These are phyloP conservation scores for Ursus arctos DNA, from an alignment of 2,113 vertebrate species.

Conservation along the genomic window DNA sequence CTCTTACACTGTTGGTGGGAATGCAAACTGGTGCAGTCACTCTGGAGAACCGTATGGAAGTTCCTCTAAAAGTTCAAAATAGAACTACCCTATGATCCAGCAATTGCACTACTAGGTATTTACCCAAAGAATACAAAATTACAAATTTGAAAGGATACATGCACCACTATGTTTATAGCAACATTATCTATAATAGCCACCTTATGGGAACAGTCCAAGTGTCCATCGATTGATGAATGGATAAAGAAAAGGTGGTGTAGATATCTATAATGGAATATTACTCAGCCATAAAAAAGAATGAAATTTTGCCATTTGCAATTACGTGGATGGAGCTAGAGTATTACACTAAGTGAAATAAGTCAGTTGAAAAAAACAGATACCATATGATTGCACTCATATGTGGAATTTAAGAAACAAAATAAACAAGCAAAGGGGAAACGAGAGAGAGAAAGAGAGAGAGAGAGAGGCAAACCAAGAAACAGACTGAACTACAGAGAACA, in stretches of 20 bases:
- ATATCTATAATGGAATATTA: background rate
- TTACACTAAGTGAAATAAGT: background rate
- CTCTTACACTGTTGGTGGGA: background rate
- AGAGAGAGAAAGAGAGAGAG: background rate
- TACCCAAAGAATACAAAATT: background rate
- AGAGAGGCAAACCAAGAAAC: background rate
- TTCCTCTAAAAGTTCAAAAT: background rate
- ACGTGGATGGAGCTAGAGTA: background rate
- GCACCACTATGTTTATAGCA: background rate
- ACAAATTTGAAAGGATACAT: background rate
- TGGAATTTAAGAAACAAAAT: background rate
- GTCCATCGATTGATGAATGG: background rate
- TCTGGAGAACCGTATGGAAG: background rate
- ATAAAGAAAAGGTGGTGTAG: background rate
- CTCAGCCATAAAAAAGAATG: background rate
- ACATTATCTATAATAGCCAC: background rate
- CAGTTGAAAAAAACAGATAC: background rate
- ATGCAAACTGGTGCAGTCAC: background rate
- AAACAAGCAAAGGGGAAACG: background rate
- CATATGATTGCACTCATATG: background rate
- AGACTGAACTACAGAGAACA: background rate
- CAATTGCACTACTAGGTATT: background rate
- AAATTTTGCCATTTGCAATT: background rate
- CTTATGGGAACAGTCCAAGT: background rate
- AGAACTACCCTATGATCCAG: background rate